Evolutionary conservation across 2,113 vertebrate species (phyloP), one percentile per base, ranked within the genome.

Genomic region (Seriola quinqueradiata): DNA sequence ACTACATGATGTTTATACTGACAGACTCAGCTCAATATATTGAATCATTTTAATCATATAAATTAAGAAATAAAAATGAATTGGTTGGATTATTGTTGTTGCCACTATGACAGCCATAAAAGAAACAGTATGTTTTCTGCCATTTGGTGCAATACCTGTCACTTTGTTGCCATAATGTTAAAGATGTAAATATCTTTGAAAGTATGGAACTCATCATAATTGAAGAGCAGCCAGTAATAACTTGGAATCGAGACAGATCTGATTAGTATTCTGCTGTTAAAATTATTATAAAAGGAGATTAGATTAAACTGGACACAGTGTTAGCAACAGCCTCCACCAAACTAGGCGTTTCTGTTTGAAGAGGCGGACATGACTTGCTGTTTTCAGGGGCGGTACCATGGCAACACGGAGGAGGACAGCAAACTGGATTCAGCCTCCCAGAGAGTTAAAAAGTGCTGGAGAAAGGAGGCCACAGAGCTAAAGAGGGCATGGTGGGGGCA

Each of bases 331-430:
- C 84, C 71, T 84, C 77, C 58, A 79, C 65, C 78, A 77, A 88
- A 87, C 84, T 71, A 34, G 84, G 76, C 59, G 13, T 80, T 84
- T 89, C 76, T 44, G 72, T 84, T 82, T 86, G 86, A 91, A 86
- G 87, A 88, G 82, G 85, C 82, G 74, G 90, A 92, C 84, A 81
- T 90, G 91, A 94, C 90, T 93, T 90, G 89, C 90, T 93, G 77
- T 88, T 93, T 94, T 88, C 82, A 92, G 91, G 92, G 92, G 83
- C 66, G 87, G 92, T 91, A 77, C 93, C 94, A 94, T 92, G 94
- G 94, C 92, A 94, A 94, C 93, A 90, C 75, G 76, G 90, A 93
- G 93, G 85, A 92, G 90, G 87, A 89, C 68, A 75, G 90, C 81
- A 66, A 90, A 89, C 81, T 81, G 83, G 86, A 87, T 89, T 89